These are phyloP conservation scores for Dromaius novaehollandiae DNA, from an alignment of 2,113 vertebrate species.

Conservation along the genomic window DNA sequence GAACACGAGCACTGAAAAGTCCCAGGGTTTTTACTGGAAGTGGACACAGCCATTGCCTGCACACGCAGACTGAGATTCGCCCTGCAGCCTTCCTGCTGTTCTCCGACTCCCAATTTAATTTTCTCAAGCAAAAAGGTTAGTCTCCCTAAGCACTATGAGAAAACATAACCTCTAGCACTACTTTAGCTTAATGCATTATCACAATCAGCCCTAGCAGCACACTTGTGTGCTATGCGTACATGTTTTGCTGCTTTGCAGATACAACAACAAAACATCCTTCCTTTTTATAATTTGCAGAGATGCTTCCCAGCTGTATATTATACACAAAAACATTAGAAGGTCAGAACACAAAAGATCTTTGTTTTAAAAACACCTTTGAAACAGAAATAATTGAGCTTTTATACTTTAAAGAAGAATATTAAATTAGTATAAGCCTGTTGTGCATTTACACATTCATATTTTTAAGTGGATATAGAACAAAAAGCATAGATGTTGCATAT, in stretches of 20 bases:
- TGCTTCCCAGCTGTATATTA: neutral
- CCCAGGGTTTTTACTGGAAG: neutral
- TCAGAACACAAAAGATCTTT: neutral
- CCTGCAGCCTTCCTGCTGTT: neutral
- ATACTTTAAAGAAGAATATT: neutral
- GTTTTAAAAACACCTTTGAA: neutral
- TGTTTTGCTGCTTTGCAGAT: neutral
- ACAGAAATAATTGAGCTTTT: neutral
- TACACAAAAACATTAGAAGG: neutral
- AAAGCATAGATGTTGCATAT: neutral
- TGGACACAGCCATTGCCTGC: fast-evolving
- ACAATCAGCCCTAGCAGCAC: neutral
- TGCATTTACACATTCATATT: neutral
- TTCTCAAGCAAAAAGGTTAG: neutral
- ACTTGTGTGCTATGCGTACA: neutral
- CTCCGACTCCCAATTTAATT: neutral
- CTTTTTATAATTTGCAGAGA: neutral
- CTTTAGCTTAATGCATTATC: neutral
- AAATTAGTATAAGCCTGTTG: neutral
- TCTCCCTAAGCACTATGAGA: neutral
- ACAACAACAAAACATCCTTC: neutral
- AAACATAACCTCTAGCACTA: fast-evolving
- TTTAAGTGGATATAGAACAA: neutral
- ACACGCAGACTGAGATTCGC: neutral
- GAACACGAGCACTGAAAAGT: fast-evolving